Evolutionary conservation across 2,888 invertebrate genomes (phyloP).

Genomic region (Stenoptilia bipunctidactyla): DNA sequence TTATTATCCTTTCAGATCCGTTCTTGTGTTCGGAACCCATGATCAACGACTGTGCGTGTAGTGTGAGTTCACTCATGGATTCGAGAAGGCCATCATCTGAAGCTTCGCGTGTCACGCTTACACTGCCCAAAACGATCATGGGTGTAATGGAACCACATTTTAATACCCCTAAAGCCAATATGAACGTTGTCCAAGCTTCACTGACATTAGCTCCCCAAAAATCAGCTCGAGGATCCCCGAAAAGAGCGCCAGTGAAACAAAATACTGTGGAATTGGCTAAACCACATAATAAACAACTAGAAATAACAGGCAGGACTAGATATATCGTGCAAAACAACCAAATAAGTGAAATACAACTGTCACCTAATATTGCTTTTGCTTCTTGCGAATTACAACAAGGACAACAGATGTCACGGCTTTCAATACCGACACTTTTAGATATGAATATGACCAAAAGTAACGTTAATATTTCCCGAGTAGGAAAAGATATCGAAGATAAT

Average conservation of each 20-base stretch:
- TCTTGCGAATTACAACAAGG: slow-evolving; percentile 59
- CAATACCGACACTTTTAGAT: slow-evolving; percentile 70
- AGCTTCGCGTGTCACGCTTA: slow-evolving; percentile 66
- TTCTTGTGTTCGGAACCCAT: slow-evolving; percentile 63
- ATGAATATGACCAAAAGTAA: slow-evolving; percentile 43
- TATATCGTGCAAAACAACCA: slow-evolving; percentile 67
- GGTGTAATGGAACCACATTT: slow-evolving; percentile 71
- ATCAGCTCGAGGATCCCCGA: slow-evolving; percentile 55
- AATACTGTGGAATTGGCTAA: slow-evolving; percentile 49
- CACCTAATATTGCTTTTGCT: slow-evolving; percentile 49
- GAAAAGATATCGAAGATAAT: slow-evolving; percentile 37
- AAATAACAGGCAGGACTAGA: slow-evolving; percentile 59
- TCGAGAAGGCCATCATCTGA: slow-evolving; percentile 72
- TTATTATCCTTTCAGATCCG: slow-evolving; percentile 53
- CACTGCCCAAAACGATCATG: slow-evolving; percentile 63
- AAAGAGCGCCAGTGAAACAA: slow-evolving; percentile 57
- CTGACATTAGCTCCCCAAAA: slow-evolving; percentile 74
- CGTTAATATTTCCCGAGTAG: slow-evolving; percentile 31
- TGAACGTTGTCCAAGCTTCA: slow-evolving; percentile 74
- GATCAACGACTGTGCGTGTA: slow-evolving; percentile 78
- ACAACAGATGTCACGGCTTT: slow-evolving; percentile 68
- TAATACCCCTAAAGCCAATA: slow-evolving; percentile 55
- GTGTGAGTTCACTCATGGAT: slow-evolving; percentile 75
- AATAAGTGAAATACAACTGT: slow-evolving; percentile 64
- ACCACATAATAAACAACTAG: slow-evolving; percentile 54